phyloP scores from a whole-genome alignment of 2,888 invertebrate species.

The Proisotoma minuta region DNA sequence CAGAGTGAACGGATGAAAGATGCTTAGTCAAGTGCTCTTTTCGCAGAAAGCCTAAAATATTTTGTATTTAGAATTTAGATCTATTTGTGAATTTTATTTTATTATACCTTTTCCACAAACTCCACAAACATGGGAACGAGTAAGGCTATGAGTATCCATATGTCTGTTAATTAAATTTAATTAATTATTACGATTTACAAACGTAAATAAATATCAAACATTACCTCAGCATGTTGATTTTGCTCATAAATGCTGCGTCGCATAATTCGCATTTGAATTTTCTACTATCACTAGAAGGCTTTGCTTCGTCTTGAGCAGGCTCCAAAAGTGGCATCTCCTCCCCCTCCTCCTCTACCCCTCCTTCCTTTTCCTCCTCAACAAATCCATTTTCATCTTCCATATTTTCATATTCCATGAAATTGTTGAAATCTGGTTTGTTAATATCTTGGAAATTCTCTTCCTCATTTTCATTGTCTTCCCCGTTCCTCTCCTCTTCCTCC shows the following conservation, averaged over 20 bases:
- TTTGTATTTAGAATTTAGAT: too few relatives aligned
- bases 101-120: conserved; percentile 40
- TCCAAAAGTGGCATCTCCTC: background rate
- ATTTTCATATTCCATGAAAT: background rate
- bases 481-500: background rate
- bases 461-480: background rate
- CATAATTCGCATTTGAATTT: conserved; percentile 39
- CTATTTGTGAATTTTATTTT: too few relatives aligned
- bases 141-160: conserved; percentile 31
- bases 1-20: conserved; percentile 39
- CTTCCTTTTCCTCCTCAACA: conserved; percentile 11
- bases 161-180: conserved; percentile 23
- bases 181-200: background rate
- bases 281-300: too few relatives aligned
- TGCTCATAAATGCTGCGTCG: conserved; percentile 35
- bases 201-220: background rate
- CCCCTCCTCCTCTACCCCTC: background rate
- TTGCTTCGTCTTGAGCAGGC: background rate
- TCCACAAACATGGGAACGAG: conserved; percentile 41
- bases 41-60: conserved; percentile 30
- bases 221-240: conserved; percentile 31
- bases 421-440: background rate
- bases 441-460: background rate
- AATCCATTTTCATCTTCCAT: conserved; percentile 16
- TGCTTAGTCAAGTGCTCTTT: conserved; percentile 45